phyloP scores from a whole-genome alignment of 2,113 vertebrate species.

The Eleginops maclovinus region DNA sequence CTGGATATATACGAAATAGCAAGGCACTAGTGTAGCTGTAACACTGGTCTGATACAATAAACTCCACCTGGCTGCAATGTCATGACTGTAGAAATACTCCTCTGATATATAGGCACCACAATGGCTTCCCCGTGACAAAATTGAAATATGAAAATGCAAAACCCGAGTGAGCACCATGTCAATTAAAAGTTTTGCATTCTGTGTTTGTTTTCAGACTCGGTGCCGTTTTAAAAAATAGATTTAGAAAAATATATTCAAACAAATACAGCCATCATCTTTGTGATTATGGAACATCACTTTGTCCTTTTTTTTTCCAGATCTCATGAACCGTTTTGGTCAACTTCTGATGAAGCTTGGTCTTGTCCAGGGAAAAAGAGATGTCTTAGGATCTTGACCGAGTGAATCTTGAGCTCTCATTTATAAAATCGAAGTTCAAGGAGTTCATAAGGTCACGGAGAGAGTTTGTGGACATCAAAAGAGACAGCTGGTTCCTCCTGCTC shows the following conservation, averaged over 20 bases:
- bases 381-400: neutral
- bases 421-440: slow-evolving; percentile 3
- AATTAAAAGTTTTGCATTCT: slow-evolving; percentile 50
- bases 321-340: neutral
- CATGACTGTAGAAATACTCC: slow-evolving; percentile 63
- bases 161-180: slow-evolving; percentile 85
- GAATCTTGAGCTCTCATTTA: neutral
- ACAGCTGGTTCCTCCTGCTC: slow-evolving; percentile 62
- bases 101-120: slow-evolving; percentile 86
- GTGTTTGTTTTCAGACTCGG: slow-evolving; percentile 28
- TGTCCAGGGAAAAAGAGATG: neutral
- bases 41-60: slow-evolving; percentile 54
- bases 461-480: slow-evolving; percentile 71
- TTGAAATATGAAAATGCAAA: slow-evolving; percentile 76
- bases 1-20: slow-evolving; percentile 68
- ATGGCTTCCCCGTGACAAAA: slow-evolving; percentile 75
- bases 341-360: neutral
- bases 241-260: slow-evolving; percentile 74
- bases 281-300: neutral
- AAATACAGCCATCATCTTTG: slow-evolving; percentile 11
- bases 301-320: slow-evolving; percentile 7
- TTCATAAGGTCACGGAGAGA: slow-evolving; percentile 63
- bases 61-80: slow-evolving; percentile 57
- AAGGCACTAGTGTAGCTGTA: slow-evolving; percentile 81
- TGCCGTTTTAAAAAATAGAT: slow-evolving; percentile 53